These are phyloP conservation scores for Alca torda DNA, from an alignment of 2,797 vertebrate genomes.

Conservation along the genomic window DNA sequence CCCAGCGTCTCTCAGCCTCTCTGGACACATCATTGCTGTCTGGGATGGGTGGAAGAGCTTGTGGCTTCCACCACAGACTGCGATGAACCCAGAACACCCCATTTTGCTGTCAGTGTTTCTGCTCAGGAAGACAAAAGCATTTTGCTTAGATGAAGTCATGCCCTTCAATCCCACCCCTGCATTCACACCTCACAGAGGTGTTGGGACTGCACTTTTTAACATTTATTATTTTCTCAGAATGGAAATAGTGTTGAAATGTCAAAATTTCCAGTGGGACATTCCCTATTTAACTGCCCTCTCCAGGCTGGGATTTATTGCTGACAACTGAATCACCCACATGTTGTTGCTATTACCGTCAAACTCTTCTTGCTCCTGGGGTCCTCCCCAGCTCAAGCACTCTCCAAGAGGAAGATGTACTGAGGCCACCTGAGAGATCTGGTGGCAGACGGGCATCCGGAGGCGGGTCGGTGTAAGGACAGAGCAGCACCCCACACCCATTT, in stretches of 20 bases:
- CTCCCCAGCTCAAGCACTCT: not conserved
- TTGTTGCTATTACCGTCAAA: not conserved
- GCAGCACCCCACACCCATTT: not conserved
- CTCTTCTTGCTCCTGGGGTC: not conserved
- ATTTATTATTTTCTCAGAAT: not conserved
- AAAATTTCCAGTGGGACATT: slow-evolving; percentile 17
- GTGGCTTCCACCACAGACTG: not conserved
- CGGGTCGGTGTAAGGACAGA: not conserved
- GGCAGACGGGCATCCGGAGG: fast-evolving
- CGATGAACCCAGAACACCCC: fast-evolving
- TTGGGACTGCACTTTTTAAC: not conserved
- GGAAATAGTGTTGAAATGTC: slow-evolving; percentile 4
- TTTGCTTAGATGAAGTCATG: not conserved
- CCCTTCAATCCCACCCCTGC: not conserved
- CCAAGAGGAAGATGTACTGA: not conserved
- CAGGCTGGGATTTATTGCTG: not conserved
- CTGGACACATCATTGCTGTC: fast-evolving
- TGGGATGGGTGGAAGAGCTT: not conserved
- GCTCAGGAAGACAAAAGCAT: not conserved
- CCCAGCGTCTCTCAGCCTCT: not conserved
- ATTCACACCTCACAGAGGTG: not conserved
- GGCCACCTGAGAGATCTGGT: not conserved
- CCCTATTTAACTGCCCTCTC: not conserved
- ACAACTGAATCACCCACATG: not conserved
- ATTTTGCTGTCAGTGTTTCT: not conserved